These are phyloP conservation scores for Auanema sp. DNA, from an alignment of 2,888 invertebrate genomes.

Conservation along the genomic window DNA sequence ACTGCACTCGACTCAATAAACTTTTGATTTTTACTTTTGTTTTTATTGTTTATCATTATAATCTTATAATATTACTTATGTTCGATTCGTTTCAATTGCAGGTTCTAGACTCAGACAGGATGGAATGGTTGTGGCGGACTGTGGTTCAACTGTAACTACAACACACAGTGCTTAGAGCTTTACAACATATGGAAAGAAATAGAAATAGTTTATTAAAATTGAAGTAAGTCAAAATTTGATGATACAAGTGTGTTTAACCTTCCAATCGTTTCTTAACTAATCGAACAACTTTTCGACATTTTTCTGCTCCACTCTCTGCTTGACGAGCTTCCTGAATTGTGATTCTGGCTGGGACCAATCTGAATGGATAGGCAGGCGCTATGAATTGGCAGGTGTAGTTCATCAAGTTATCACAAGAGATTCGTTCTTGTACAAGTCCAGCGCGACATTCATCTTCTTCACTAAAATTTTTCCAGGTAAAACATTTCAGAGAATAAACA, in stretches of 20 bases:
- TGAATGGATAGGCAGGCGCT: slow-evolving; percentile 49
- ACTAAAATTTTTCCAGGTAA: slow-evolving; percentile 38
- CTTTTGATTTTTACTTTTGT: too few relatives aligned
- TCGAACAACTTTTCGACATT: slow-evolving; percentile 56
- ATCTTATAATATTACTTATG: too few relatives aligned
- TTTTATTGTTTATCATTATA: too few relatives aligned
- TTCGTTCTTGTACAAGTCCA: slow-evolving; percentile 61
- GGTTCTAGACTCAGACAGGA: too few relatives aligned
- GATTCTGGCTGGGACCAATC: slow-evolving; percentile 47
- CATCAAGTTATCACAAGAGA: slow-evolving; percentile 56
- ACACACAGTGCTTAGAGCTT: too few relatives aligned
- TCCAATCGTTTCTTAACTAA: slow-evolving; percentile 45
- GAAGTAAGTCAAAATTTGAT: too few relatives aligned
- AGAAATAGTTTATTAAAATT: too few relatives aligned
- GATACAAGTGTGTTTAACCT: slow-evolving; percentile 6
- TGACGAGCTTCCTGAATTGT: slow-evolving; percentile 55
- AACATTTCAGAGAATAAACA: not conserved
- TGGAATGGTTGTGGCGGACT: too few relatives aligned
- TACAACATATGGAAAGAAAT: too few relatives aligned
- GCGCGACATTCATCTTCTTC: slow-evolving; percentile 60
- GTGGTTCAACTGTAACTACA: too few relatives aligned
- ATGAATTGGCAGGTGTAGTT: slow-evolving; percentile 61
- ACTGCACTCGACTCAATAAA: too few relatives aligned
- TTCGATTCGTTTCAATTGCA: too few relatives aligned
- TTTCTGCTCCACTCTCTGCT: slow-evolving; percentile 60